Evolutionary conservation across 2,113 vertebrate genomes (phyloP), one percentile per base, ranked within the genome.

Genomic region (Pandion haliaetus): DNA sequence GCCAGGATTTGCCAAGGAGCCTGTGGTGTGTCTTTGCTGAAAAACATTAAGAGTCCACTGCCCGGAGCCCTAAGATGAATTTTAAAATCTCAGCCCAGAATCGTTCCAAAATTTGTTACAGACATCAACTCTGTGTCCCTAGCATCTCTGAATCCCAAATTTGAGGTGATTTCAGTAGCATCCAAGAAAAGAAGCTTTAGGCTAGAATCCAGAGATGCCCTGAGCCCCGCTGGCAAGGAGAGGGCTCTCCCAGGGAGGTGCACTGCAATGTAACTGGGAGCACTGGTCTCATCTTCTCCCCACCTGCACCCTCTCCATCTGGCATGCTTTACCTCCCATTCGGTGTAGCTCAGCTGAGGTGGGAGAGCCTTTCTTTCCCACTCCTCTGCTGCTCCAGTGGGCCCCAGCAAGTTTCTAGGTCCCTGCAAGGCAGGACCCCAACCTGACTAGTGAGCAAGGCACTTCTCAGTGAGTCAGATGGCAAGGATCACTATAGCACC

Each of bases 41-140:
- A 93, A 93, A 82, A 45, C 18, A 12, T 25, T 45, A 38, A 13
- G 5, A 55, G 31, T 36, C 29, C 15, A 17, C 21, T 69, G 26
- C 17, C 25, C 0, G 0, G n/a, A 85, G 36, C 44, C 2, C 0
- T 45, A 38, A 29, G 10, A 69, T n/a, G 24, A 34, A 63, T 66
- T 72, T 31, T 47, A 85, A 80, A 90, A 82, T 61, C 8, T 15
- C 36, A 88, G 29, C 29, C 18, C 1, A 0, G 38, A 76, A 72
- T 55, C 11, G 5, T 36, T 54, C 63, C 0, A 0, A 77, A 90
- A 58, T 86, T 24, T 67, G 17, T 83, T 50, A 66, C 12, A 82
- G 69, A 29, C 29, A 45, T 12, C 29, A 73, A 7, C 3, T 83
- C 54, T 45, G 8, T 54, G 34, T 54, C 25, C 17, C 40, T 34